These are phyloP conservation scores for Phyto melanocephala DNA, from an alignment of 2,888 invertebrate genomes.

Conservation along the genomic window DNA sequence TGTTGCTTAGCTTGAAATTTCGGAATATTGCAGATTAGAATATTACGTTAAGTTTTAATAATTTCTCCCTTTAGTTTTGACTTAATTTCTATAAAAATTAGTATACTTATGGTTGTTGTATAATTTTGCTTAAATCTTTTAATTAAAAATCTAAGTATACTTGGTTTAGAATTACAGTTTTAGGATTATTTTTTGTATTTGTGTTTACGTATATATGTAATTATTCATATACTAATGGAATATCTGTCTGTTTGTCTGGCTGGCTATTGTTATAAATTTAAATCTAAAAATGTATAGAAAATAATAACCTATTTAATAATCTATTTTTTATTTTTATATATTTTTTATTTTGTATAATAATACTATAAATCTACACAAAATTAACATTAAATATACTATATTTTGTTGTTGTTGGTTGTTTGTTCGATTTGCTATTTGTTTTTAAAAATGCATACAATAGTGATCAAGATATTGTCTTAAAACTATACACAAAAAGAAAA, in stretches of 20 bases:
- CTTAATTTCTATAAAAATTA: conserved; percentile 50
- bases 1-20: no score
- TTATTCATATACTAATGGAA: conserved; percentile 37
- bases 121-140: conserved; percentile 16
- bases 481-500: conserved; percentile 62
- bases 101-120: background rate
- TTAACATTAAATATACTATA: conserved; percentile 61
- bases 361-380: conserved; percentile 62
- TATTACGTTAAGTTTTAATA: conserved; percentile 17
- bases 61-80: background rate
- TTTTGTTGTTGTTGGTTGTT: conserved; percentile 17
- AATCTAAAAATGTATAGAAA: conserved; percentile 51
- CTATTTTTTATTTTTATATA: conserved; percentile 22
- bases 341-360: conserved; percentile 17
- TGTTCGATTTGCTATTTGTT: conserved; percentile 37
- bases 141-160: conserved; percentile 55
- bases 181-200: background rate
- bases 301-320: conserved; percentile 53
- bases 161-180: conserved; percentile 36
- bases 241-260: background rate
- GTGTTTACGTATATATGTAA: background rate
- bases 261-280: conserved; percentile 33
- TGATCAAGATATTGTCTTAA: conserved; percentile 58
- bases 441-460: conserved; percentile 57
- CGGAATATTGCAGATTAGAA: background rate